phyloP scores from a whole-genome alignment of 2,113 vertebrate genomes.

The Nibea coibor region DNA sequence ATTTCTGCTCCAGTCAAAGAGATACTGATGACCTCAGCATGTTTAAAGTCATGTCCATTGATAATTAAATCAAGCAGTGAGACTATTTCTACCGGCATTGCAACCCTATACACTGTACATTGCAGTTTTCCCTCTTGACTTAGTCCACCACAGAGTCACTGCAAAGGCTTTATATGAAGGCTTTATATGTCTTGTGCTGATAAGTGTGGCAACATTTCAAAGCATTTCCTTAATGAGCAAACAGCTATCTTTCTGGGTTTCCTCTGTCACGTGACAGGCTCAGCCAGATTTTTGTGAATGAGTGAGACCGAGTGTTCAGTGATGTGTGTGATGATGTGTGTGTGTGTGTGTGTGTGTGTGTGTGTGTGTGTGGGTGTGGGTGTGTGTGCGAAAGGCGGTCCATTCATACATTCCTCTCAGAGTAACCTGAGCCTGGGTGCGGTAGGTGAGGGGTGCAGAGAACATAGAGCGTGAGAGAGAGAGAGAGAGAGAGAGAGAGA shows the following conservation, averaged over 20 bases:
- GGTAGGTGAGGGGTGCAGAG: constrained; percentile 21
- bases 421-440: constrained; percentile 74
- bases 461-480: constrained; percentile 23
- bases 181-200: constrained; percentile 5
- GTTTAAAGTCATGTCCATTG: background rate
- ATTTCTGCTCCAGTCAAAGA: constrained; percentile 53
- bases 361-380: background rate
- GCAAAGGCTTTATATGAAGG: constrained; percentile 24
- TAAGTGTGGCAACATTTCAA: constrained; percentile 33
- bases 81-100: background rate
- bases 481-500: too few relatives aligned
- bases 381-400: constrained; percentile 48
- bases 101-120: background rate
- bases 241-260: constrained; percentile 58
- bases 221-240: constrained; percentile 37
- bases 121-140: background rate
- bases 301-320: constrained; percentile 36
- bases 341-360: constrained; percentile 24
- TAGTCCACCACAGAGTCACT: background rate
- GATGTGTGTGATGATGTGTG: background rate
- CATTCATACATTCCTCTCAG: constrained; percentile 81
- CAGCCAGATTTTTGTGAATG: constrained; percentile 82
- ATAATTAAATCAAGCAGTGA: background rate
- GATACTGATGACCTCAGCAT: constrained; percentile 32
- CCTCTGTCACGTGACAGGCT: constrained; percentile 74